Conservation (phyloP, 2,797 vertebrate species). For the Acipenser oxyrinchus region DNA sequence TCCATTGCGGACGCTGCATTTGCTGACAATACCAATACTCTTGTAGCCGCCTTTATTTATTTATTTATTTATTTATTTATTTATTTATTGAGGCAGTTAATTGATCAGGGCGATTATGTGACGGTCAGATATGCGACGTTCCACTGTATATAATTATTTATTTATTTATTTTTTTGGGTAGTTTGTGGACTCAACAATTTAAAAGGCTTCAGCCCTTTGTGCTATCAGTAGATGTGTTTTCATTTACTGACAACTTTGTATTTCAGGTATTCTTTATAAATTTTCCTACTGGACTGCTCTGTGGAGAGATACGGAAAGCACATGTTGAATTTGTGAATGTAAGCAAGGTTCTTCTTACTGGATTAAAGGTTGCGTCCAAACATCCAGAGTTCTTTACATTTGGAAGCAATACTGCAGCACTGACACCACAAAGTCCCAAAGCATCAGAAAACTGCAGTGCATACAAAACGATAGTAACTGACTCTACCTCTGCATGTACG, state of each 20-base stretch:
- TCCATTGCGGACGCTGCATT: too few relatives aligned
- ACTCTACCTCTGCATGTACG: constrained; percentile 45
- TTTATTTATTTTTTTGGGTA: too few relatives aligned
- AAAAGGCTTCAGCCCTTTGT: too few relatives aligned
- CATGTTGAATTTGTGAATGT: constrained; percentile 95
- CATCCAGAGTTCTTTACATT: constrained; percentile 92
- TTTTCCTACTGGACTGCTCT: constrained; percentile 91
- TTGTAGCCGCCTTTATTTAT: too few relatives aligned
- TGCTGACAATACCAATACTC: too few relatives aligned
- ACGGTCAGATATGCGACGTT: too few relatives aligned
- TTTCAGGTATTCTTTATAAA: constrained; percentile 92
- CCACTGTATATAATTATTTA: too few relatives aligned
- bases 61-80: too few relatives aligned
- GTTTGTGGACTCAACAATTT: too few relatives aligned
- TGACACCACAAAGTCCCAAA: constrained; percentile 73
- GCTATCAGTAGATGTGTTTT: too few relatives aligned
- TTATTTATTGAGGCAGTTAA: too few relatives aligned
- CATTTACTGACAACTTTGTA: neutral
- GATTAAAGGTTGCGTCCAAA: constrained; percentile 83
- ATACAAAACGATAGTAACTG: constrained; percentile 77
- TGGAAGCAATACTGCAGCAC: constrained; percentile 65
- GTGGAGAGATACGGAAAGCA: constrained; percentile 89
- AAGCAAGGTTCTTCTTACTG: constrained; percentile 74
- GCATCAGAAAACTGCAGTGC: constrained; percentile 86
- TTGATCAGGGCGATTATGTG: too few relatives aligned